Base-by-base conservation (phyloP, 2,888 invertebrate species). In the Diogma glabrata region DNA sequence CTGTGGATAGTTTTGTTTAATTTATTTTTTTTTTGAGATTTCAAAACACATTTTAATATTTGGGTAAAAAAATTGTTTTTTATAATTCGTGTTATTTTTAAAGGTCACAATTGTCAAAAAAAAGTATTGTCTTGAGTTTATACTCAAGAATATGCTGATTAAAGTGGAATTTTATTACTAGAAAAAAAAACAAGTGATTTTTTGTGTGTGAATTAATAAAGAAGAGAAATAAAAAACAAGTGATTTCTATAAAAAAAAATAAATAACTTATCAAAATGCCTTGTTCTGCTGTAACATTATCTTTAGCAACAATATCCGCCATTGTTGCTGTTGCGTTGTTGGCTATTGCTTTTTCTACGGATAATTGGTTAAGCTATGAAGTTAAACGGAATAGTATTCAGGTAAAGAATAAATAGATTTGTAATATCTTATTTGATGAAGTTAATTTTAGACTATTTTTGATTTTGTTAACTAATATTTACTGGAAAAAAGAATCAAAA, bases 301-400 rank as follows among this genome's bases (percentile, higher is more conserved):
- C 92, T 71, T 79, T 94, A 73, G 93, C 93, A 63, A 93, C 94
- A 66, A 91, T 95, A 72, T 87, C 91, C 69, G 92, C 93, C 68
- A 90, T 95, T 70, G 84, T 94, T 67, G 91, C 93, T 63, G 87
- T 93, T 66, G 90, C 92, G 58, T 76, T 94, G 66, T 79, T 95
- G 70, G 84, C 90, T 64, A 91, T 95, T 70, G 91, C 93, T 63
- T 93, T 94, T 74, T 85, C 91, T 62, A 93, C 94, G 67, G 94
- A 95, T 75, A 94, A 94, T 78, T 95, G 95, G 95, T 79, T 91
- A 64, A 88, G 88, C 69, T 87, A 91, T 63, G 90, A 91, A 76
- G 94, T 95, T 60, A 86, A 87, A 71, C 80, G 92, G 66, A 81
- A 80, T 63, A 82, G 81, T 69, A 91, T 91, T 66, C 85, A 89